These are phyloP conservation scores for Coccyzus lansbergi DNA, from an alignment of 2,797 vertebrate genomes.

Conservation along the genomic window DNA sequence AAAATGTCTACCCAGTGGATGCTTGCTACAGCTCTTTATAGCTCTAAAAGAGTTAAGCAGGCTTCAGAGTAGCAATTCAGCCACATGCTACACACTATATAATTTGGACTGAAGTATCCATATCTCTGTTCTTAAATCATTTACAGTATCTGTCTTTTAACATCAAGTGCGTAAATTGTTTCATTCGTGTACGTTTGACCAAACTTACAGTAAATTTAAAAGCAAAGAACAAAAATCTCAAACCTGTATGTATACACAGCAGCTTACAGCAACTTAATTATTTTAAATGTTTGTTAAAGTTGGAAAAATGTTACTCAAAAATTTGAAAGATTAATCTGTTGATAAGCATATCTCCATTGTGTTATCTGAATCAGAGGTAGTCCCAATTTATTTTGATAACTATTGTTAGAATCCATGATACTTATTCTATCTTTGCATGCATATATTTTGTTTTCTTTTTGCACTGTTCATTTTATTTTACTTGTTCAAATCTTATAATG, in stretches of 20 bases:
- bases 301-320: conserved; percentile 20
- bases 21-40: conserved; percentile 6
- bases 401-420: conserved; percentile 24
- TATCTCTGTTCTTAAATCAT: conserved; percentile 9
- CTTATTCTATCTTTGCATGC: not conserved
- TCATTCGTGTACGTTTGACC: not conserved
- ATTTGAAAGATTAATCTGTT: conserved; percentile 4
- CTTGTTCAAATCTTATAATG: conserved; percentile 77
- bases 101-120: conserved; percentile 1
- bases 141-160: not conserved
- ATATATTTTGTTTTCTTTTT: conserved; percentile 49
- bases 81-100: not conserved
- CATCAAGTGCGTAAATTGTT: not conserved
- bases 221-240: not conserved
- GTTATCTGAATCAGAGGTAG: not conserved
- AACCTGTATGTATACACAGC: not conserved
- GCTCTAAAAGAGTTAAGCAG: not conserved
- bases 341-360: not conserved
- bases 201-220: conserved; percentile 39
- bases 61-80: not conserved
- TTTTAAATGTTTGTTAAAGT: not conserved
- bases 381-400: conserved; percentile 34
- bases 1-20: not conserved
- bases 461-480: conserved; percentile 67
- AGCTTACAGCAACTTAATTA: conserved; percentile 8